Evolutionary conservation across 2,888 invertebrate genomes (phyloP).

Genomic region (Drosophila eohydei): DNA sequence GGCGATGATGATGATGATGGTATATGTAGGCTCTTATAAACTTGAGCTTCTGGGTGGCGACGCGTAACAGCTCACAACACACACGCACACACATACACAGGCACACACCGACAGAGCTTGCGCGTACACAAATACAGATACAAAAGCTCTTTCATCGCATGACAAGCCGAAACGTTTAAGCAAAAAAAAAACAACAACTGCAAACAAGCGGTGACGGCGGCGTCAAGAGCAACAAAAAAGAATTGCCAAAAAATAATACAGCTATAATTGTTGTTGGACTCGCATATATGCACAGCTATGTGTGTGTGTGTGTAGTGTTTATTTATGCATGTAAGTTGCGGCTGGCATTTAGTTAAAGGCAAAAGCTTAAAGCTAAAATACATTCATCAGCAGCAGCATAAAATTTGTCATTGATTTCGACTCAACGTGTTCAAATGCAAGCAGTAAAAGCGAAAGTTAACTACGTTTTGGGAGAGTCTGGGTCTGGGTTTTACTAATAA

Average conservation of each 20-base stretch:
- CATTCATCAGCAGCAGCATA: background rate
- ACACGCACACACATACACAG: conserved; percentile 16
- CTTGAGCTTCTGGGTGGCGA: conserved; percentile 83
- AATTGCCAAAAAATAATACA: conserved; percentile 29
- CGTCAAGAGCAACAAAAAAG: conserved; percentile 35
- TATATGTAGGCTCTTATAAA: conserved; percentile 78
- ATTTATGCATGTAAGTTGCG: conserved; percentile 29
- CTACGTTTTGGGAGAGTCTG: too few species aligned
- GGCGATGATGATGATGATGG: conserved; percentile 73
- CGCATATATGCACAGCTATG: background rate
- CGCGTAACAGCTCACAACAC: conserved; percentile 72
- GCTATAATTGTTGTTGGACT: conserved; percentile 41
- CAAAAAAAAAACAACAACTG: conserved; percentile 42
- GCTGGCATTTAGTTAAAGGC: background rate
- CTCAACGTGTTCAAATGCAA: background rate
- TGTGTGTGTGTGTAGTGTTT: conserved; percentile 22
- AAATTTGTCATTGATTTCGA: background rate
- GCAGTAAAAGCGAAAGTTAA: too few species aligned
- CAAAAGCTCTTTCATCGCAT: conserved; percentile 72
- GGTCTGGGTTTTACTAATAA: too few species aligned
- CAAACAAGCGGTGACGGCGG: conserved; percentile 30
- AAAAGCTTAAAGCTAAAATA: conserved; percentile 7
- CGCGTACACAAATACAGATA: conserved; percentile 6
- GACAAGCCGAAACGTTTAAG: conserved; percentile 75
- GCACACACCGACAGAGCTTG: conserved; percentile 18